These are phyloP conservation scores for Chironomus tepperi DNA, from an alignment of 1,140 invertebrate species.

Conservation along the genomic window DNA sequence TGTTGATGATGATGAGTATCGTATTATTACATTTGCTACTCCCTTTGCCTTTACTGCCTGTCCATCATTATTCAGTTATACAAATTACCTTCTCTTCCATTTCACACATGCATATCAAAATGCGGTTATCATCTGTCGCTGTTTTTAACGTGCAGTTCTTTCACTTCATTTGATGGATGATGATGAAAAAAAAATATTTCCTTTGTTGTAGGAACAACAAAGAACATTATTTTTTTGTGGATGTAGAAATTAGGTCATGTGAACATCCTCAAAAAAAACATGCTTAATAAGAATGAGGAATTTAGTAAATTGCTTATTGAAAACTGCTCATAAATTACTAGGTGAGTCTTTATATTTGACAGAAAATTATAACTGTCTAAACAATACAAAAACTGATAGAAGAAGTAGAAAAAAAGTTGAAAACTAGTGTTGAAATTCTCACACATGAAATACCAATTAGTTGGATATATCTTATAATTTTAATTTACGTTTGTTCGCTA, in stretches of 20 bases:
- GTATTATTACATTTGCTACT: background rate
- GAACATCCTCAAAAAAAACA: too few species aligned
- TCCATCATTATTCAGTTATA: background rate
- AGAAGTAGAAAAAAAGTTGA: background rate
- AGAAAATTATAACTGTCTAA: background rate
- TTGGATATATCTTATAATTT: background rate
- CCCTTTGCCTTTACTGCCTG: too few species aligned
- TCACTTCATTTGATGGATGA: background rate
- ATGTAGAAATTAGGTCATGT: too few species aligned
- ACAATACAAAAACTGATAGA: background rate
- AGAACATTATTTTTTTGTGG: too few species aligned
- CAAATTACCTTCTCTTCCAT: background rate
- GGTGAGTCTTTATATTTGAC: too few species aligned
- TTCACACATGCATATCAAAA: background rate
- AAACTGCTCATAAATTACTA: too few species aligned
- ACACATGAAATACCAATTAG: background rate
- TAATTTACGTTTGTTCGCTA: background rate
- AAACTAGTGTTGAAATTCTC: slow-evolving; percentile 12
- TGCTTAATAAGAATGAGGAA: too few species aligned
- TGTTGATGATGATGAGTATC: background rate
- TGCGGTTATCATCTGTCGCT: slow-evolving; percentile 18
- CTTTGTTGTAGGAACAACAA: too few species aligned
- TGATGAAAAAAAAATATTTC: too few species aligned
- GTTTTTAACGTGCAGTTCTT: background rate
- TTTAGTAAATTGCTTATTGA: too few species aligned